Conservation (phyloP, 2,888 invertebrate species). For the Drosophila mulleri region DNA sequence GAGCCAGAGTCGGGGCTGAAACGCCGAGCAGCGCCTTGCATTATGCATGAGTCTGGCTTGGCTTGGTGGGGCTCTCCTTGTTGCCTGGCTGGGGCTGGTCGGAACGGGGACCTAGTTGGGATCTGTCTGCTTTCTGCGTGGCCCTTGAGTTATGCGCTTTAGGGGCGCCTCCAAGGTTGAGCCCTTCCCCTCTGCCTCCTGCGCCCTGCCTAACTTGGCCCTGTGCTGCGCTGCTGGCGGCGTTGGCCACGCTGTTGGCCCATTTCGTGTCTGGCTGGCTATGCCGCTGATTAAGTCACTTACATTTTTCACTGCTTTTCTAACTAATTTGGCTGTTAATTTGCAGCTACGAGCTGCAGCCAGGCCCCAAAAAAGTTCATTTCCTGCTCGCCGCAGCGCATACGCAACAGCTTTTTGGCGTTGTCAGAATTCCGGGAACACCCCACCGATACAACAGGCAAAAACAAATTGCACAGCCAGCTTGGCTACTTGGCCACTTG, state of each 20-base stretch:
- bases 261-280: conserved; percentile 3
- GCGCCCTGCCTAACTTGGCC: not conserved
- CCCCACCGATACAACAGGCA: conserved; percentile 40
- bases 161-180: conserved; percentile 75
- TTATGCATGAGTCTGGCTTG: conserved; percentile 68
- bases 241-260: not conserved
- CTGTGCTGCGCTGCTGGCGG: conserved; percentile 10
- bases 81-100: conserved; percentile 2
- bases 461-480: conserved; percentile 22
- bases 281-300: conserved; percentile 70
- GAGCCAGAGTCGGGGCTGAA: conserved; percentile 41
- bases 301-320: conserved; percentile 63
- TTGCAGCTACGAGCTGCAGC: conserved; percentile 46
- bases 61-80: not conserved
- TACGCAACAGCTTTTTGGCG: conserved; percentile 43
- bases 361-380: conserved; percentile 20
- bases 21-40: conserved; percentile 58
- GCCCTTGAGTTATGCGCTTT: conserved; percentile 71
- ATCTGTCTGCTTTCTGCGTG: conserved; percentile 18
- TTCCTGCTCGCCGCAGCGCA: conserved; percentile 41
- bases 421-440: conserved; percentile 73
- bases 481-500: not conserved
- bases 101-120: conserved; percentile 22
- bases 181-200: not conserved
- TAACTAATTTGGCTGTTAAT: conserved; percentile 75